These are phyloP conservation scores for Stichodactyla helianthus DNA, from an alignment of 64 coral and sea anemone genomes.

Conservation along the genomic window DNA sequence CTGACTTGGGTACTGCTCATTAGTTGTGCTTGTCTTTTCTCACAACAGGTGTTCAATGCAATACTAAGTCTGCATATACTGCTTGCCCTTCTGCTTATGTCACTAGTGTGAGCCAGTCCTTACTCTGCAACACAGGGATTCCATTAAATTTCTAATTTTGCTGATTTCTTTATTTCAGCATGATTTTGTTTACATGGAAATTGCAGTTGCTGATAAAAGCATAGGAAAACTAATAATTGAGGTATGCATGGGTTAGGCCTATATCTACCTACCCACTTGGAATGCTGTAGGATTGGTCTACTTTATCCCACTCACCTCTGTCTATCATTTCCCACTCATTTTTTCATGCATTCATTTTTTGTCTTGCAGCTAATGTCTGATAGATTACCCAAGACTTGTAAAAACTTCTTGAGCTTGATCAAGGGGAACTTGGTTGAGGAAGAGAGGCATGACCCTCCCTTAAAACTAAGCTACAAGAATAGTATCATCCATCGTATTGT, in stretches of 20 bases:
- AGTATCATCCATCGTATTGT: constrained; percentile 89
- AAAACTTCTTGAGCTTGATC: constrained; percentile 74
- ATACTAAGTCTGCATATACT: too few relatives aligned
- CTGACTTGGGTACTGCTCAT: too few relatives aligned
- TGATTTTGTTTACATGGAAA: constrained; percentile 91
- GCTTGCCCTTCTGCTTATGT: too few relatives aligned
- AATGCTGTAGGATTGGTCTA: background rate
- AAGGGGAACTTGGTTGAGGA: constrained; percentile 42
- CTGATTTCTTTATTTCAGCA: constrained; percentile 47
- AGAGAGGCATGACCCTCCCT: constrained; percentile 73
- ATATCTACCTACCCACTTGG: background rate
- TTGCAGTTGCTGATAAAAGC: constrained; percentile 45
- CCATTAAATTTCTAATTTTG: too few relatives aligned
- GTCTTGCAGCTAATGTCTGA: constrained; percentile 64
- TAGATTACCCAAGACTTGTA: constrained; percentile 80
- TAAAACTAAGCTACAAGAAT: constrained; percentile 74
- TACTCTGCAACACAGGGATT: too few relatives aligned
- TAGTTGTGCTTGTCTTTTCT: too few relatives aligned
- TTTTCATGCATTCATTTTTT: constrained; percentile 1
- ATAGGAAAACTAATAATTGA: constrained; percentile 82
- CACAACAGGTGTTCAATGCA: too few relatives aligned
- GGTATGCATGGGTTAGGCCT: constrained; percentile 16
- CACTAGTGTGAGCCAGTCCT: too few relatives aligned
- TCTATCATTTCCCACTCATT: background rate
- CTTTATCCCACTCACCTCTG: too few relatives aligned